phyloP scores from a whole-genome alignment of 2,113 vertebrate genomes.

The Crotophaga sulcirostris region DNA sequence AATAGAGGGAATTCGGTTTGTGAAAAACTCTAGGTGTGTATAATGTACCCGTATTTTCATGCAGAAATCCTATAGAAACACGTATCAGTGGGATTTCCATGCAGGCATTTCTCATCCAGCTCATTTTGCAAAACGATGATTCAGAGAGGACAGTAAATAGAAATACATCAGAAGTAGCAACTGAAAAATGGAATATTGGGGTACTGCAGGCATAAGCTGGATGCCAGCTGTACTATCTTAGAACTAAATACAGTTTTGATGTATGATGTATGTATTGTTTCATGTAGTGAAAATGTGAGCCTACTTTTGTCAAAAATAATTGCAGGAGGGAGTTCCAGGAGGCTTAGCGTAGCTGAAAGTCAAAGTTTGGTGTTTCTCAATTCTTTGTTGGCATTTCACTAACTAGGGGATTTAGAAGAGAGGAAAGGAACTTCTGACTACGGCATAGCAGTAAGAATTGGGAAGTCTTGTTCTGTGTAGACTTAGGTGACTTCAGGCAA shows the following conservation, averaged over 20 bases:
- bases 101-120: background rate
- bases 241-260: background rate
- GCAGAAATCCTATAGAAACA: background rate
- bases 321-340: background rate
- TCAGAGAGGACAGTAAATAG: background rate
- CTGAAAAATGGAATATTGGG: background rate
- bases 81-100: background rate
- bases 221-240: background rate
- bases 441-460: background rate
- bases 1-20: background rate
- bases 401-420: background rate
- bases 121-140: background rate
- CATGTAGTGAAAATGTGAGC: background rate
- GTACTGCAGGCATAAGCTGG: background rate
- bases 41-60: background rate
- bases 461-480: background rate
- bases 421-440: background rate
- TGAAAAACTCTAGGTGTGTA: background rate
- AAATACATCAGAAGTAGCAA: background rate
- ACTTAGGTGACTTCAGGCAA: background rate
- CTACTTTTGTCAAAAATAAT: background rate
- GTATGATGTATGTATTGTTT: background rate
- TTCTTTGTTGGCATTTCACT: background rate
- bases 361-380: background rate
- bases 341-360: background rate